Evolutionary conservation across 1,140 invertebrate genomes (phyloP).

Genomic region (Druon quercuslanigerum): DNA sequence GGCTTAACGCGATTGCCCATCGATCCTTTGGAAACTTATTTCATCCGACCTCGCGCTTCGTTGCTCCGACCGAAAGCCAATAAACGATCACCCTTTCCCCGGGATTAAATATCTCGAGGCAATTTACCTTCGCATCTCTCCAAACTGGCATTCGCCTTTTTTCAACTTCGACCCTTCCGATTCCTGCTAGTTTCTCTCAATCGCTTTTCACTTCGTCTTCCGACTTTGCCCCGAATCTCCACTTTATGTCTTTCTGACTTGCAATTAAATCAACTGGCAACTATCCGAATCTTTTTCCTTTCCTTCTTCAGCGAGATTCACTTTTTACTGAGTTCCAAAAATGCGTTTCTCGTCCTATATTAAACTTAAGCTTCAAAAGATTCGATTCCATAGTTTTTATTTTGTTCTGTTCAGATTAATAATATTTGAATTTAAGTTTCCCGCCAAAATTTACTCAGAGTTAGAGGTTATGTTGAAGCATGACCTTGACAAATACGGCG

Average conservation of each 20-base stretch:
- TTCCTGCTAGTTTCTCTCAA: constrained; percentile 44
- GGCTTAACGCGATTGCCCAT: constrained; percentile 69
- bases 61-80: constrained; percentile 64
- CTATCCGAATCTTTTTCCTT: constrained; percentile 17
- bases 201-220: constrained; percentile 3
- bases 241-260: constrained; percentile 39
- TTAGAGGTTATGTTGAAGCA: too few relatives aligned
- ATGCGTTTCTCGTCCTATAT: constrained; percentile 8
- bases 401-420: background rate
- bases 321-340: background rate
- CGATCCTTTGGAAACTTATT: constrained; percentile 69
- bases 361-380: background rate
- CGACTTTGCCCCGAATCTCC: constrained; percentile 36
- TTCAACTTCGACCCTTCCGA: constrained; percentile 8
- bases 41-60: constrained; percentile 56
- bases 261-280: constrained; percentile 40
- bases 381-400: background rate
- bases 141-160: constrained; percentile 30
- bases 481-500: too few relatives aligned
- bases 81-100: constrained; percentile 69
- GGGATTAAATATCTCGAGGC: constrained; percentile 71
- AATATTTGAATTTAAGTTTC: too few relatives aligned
- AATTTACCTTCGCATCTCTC: constrained; percentile 61
- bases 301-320: constrained; percentile 7
- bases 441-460: too few relatives aligned